These are phyloP conservation scores for Macquaria australasica DNA, from an alignment of 2,113 vertebrate species.

Conservation along the genomic window DNA sequence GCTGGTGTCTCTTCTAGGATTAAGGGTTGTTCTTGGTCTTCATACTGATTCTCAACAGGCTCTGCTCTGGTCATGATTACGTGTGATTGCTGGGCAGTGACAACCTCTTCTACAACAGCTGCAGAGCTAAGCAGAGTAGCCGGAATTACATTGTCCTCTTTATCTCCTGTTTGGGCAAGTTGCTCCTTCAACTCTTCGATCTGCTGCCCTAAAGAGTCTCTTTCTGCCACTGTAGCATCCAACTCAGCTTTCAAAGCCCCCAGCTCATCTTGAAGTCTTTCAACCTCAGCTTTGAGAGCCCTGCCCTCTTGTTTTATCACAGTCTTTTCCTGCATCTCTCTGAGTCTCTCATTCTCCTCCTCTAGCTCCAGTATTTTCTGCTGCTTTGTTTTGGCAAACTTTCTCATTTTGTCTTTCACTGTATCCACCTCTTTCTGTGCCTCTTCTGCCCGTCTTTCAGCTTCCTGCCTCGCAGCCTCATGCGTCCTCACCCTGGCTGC, in stretches of 20 bases:
- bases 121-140: slow-evolving; percentile 1
- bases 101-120: slow-evolving; percentile 61
- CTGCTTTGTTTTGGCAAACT: slow-evolving; percentile 96
- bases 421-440: slow-evolving; percentile 88
- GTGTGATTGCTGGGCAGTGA: slow-evolving; percentile 58
- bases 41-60: slow-evolving; percentile 30
- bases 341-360: slow-evolving; percentile 93
- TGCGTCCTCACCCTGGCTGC: slow-evolving; percentile 82
- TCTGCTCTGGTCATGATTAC: slow-evolving; percentile 40
- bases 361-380: slow-evolving; percentile 96
- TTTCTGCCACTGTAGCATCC: slow-evolving; percentile 63
- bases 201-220: slow-evolving; percentile 70
- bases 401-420: slow-evolving; percentile 97
- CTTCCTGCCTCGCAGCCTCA: slow-evolving; percentile 87
- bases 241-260: slow-evolving; percentile 70
- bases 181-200: slow-evolving; percentile 76
- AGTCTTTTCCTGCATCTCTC: slow-evolving; percentile 74
- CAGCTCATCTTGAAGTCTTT: slow-evolving; percentile 68
- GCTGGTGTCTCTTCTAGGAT: slow-evolving; percentile 13
- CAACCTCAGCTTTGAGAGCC: slow-evolving; percentile 67
- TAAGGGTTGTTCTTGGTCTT: slow-evolving; percentile 22
- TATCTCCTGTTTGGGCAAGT: slow-evolving; percentile 74
- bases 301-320: slow-evolving; percentile 52
- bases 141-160: slow-evolving; percentile 46
- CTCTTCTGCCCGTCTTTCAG: slow-evolving; percentile 87